Percentiles rank a stretch among this genome's conserved stretches.
Conservation (phyloP, 2,113 vertebrate genomes). For the Ovis canadensis region DNA sequence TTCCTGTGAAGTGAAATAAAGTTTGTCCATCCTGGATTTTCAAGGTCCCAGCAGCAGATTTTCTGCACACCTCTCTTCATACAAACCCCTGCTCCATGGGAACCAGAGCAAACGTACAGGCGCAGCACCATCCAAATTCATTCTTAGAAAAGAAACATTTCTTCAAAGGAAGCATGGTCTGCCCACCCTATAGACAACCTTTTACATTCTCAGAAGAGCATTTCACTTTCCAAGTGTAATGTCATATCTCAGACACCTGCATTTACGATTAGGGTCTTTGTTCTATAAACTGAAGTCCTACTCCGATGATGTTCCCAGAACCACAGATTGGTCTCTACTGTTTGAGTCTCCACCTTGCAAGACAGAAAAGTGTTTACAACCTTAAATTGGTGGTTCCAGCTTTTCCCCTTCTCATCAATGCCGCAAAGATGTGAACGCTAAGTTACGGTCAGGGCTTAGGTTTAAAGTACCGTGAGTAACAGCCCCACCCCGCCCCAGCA, state of each 20-base stretch:
- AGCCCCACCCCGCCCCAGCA: background rate
- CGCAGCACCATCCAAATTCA: background rate
- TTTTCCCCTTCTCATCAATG: constrained; percentile 40
- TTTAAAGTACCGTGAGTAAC: constrained; percentile 19
- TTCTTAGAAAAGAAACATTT: constrained; percentile 68
- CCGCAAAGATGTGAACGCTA: constrained; percentile 30
- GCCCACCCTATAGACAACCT: constrained; percentile 20
- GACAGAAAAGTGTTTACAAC: constrained; percentile 10
- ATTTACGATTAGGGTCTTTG: constrained; percentile 51
- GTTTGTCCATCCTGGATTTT: background rate
- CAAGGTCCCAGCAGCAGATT: background rate
- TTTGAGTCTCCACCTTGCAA: background rate
- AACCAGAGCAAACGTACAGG: background rate
- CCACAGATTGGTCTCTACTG: background rate
- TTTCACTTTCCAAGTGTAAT: constrained; percentile 34
- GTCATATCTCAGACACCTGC: constrained; percentile 16
- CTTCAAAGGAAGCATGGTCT: constrained; percentile 62
- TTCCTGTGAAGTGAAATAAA: background rate
- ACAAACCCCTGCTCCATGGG: constrained; percentile 18
- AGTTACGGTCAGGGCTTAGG: background rate
- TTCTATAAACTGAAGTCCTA: constrained; percentile 42
- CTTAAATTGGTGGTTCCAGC: constrained; percentile 24
- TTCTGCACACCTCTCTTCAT: background rate
- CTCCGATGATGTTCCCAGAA: constrained; percentile 42
- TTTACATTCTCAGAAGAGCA: constrained; percentile 64